Conservation (phyloP, 2,797 vertebrate genomes). For the Knipowitschia caucasica region DNA sequence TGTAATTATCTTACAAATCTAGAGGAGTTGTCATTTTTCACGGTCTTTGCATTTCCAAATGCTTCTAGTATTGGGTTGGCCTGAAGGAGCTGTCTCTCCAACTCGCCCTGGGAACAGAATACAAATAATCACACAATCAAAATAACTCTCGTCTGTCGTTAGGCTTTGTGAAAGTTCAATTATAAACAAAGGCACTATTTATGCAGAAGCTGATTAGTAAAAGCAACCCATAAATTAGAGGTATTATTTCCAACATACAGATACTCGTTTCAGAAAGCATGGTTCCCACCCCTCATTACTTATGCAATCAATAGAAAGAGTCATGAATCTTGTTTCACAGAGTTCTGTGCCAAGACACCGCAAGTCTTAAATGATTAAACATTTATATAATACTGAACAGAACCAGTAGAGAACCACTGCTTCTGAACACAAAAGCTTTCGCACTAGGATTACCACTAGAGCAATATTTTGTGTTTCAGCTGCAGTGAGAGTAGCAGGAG, state of each 20-base stretch:
- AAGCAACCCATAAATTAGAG: constrained; percentile 19
- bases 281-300: constrained; percentile 46
- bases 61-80: constrained; percentile 89
- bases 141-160: background rate
- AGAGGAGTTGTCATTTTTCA: constrained; percentile 91
- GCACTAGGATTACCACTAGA: constrained; percentile 15
- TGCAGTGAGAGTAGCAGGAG: constrained; percentile 44
- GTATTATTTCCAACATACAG: background rate
- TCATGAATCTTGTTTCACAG: constrained; percentile 12
- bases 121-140: constrained; percentile 35
- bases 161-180: background rate
- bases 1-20: constrained; percentile 81
- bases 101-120: constrained; percentile 78
- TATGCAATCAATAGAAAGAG: constrained; percentile 13
- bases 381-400: constrained; percentile 2
- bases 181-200: constrained; percentile 14
- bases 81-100: constrained; percentile 88
- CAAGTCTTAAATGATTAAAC: constrained; percentile 20
- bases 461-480: constrained; percentile 23
- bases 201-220: constrained; percentile 23
- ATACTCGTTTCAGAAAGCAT: constrained; percentile 13
- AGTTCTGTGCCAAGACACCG: constrained; percentile 1
- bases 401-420: constrained; percentile 53
- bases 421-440: constrained; percentile 7
- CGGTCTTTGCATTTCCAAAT: constrained; percentile 89